A percentile compares a stretch with the other conserved stretches of the same genome.
phyloP scores from a whole-genome alignment of 2,888 invertebrate species.

The Drosophila kokeensis region DNA sequence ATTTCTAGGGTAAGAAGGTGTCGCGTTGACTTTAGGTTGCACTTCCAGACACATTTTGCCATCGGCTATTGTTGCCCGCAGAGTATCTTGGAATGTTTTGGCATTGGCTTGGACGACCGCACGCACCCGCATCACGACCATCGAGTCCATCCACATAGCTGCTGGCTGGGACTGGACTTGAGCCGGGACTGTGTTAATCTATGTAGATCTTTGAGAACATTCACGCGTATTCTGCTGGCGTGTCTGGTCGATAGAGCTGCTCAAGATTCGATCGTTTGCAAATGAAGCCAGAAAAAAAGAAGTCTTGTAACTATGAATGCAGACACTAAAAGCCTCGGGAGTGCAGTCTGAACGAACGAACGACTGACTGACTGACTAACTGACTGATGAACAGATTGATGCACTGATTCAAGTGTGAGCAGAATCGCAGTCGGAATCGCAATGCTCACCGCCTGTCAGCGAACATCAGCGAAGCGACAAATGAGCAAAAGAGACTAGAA shows the following conservation, averaged over 20 bases:
- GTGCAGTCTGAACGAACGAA: slow-evolving; percentile 10
- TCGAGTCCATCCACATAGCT: slow-evolving; percentile 3
- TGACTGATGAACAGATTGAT: slow-evolving; percentile 61
- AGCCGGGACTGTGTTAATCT: slow-evolving; percentile 27
- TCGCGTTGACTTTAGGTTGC: not conserved
- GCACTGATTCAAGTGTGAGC: slow-evolving; percentile 62
- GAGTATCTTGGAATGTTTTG: slow-evolving; percentile 28
- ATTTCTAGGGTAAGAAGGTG: slow-evolving; percentile 32
- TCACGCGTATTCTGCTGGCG: slow-evolving; percentile 38
- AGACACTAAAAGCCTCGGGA: slow-evolving; percentile 44
- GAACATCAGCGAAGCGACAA: slow-evolving; percentile 74
- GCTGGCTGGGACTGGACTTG: slow-evolving; percentile 16
- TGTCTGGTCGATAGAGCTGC: slow-evolving; percentile 36
- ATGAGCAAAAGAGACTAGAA: slow-evolving; percentile 66
- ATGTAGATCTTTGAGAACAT: slow-evolving; percentile 32
- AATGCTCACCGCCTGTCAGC: slow-evolving; percentile 55
- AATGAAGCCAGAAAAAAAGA: slow-evolving; percentile 45
- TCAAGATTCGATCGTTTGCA: slow-evolving; percentile 49
- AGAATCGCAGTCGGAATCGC: slow-evolving; percentile 44
- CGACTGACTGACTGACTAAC: slow-evolving; percentile 21
- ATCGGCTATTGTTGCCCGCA: slow-evolving; percentile 36
- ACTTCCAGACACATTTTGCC: slow-evolving; percentile 7
- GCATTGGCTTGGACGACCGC: slow-evolving; percentile 17
- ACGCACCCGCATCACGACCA: slow-evolving; percentile 44
- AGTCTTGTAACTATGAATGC: slow-evolving; percentile 44